These are phyloP conservation scores for Trissolcus brochymenae DNA, from an alignment of 2,888 invertebrate species.

Conservation along the genomic window DNA sequence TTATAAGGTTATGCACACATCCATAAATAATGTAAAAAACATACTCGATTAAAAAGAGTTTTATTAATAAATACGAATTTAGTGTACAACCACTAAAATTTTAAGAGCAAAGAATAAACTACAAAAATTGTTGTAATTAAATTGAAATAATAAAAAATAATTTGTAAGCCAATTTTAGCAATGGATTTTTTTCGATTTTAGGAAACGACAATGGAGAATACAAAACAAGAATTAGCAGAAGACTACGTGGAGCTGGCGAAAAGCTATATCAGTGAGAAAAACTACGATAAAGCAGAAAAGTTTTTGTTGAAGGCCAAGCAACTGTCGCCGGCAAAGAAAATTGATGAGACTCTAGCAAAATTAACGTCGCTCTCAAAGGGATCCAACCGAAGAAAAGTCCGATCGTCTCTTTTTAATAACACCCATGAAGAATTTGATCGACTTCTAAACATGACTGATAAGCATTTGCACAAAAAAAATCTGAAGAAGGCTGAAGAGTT, in stretches of 20 bases:
- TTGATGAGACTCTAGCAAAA: conserved; percentile 18
- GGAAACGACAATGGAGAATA: conserved; percentile 12
- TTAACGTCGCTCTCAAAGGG: not conserved
- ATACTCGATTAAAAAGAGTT: too few relatives aligned
- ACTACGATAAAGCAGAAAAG: conserved; percentile 17
- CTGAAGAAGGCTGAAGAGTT: conserved; percentile 3
- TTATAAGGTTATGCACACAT: not conserved
- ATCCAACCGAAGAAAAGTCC: not conserved
- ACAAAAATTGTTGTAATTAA: too few relatives aligned
- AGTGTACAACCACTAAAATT: too few relatives aligned
- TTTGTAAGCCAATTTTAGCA: too few relatives aligned
- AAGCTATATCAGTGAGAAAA: conserved; percentile 13
- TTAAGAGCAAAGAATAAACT: too few relatives aligned
- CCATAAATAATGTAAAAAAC: too few relatives aligned
- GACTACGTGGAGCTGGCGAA: conserved; percentile 13
- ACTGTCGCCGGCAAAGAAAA: conserved; percentile 16
- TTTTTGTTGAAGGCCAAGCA: conserved; percentile 24
- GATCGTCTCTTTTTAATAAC: conserved; percentile 5
- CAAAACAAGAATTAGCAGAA: conserved; percentile 13
- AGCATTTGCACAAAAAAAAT: not conserved
- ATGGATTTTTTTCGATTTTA: not conserved
- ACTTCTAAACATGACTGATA: not conserved
- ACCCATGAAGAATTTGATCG: conserved; percentile 1
- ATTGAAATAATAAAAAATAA: too few relatives aligned
- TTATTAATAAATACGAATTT: too few relatives aligned